phyloP scores from a whole-genome alignment of 2,113 vertebrate genomes.

The Emydocephalus ijimae region DNA sequence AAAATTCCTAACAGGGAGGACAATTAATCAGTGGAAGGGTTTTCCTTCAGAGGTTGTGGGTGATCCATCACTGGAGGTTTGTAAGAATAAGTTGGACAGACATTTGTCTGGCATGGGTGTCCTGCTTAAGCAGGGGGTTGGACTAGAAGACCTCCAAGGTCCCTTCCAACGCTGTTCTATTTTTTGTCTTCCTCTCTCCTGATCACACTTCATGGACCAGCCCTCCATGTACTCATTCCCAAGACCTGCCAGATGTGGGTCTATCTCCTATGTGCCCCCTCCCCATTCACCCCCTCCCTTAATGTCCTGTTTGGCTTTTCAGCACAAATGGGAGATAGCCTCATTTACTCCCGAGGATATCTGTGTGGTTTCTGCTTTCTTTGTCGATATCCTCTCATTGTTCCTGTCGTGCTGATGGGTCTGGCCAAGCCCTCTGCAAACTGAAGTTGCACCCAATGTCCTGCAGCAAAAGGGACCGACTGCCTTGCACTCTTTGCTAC shows the following conservation, averaged over 20 bases:
- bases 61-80: not conserved
- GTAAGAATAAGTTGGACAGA: not conserved
- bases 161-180: not conserved
- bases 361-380: not conserved
- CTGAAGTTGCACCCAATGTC: not conserved
- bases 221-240: not conserved
- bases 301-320: not conserved
- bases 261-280: not conserved
- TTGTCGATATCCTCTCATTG: not conserved
- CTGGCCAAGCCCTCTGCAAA: not conserved
- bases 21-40: fast-evolving
- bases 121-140: not conserved
- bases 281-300: not conserved
- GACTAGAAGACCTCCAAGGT: not conserved
- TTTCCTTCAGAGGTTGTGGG: not conserved
- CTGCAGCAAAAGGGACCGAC: not conserved
- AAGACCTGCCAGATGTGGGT: not conserved
- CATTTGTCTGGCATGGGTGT: not conserved
- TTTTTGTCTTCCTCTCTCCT: not conserved
- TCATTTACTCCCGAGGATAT: not conserved
- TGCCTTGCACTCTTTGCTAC: not conserved
- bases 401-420: not conserved
- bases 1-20: too few species aligned
- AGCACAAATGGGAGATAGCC: not conserved
- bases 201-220: not conserved